Base-by-base conservation (phyloP, 2,888 invertebrate genomes). In the Taenaris catops region DNA sequence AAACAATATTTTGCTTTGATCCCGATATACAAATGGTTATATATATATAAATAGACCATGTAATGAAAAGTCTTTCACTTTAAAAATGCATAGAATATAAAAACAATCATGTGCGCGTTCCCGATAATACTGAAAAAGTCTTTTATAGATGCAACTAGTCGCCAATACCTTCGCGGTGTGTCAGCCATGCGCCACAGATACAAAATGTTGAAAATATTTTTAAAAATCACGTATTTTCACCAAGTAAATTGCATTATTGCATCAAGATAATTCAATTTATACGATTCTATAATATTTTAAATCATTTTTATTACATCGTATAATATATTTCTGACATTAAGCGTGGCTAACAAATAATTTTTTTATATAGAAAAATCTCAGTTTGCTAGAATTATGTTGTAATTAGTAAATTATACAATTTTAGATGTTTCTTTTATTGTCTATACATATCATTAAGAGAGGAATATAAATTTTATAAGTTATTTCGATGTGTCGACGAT, bases 111-210 rank as follows among this genome's bases (percentile, higher is more conserved):
- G 8, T 18, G 14, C 11, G 9, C 12, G 25, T 34, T 11, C 31
- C 25, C 27, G 35, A 45, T 37, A 47, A 42, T 23, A 36, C 27
- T 42, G 29, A 38, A 20, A 32, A 49, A 54, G 60, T 58, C 54
- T 38, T 64, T 70, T 63, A 49, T 42, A 8, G 36, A 41, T 1
- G 26, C 12, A 9, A 21, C 21, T 8, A 21, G 21, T 33, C 19
- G 2, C 3, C 3, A 8, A 4, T 7, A 3, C 14, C 14, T 14
- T n/a, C n/a, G n/a, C n/a, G n/a, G n/a, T n/a, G n/a, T n/a, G n/a
- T n/a, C n/a, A n/a, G n/a, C n/a, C n/a, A n/a, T n/a, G n/a, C n/a
- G 11, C 4, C 5, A 8, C 7, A 17, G 16, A 17, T 17, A 2
- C 16, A 17, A 17, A 17, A 17, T 17, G 3, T 17, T 6, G 2